Conservation (phyloP, 2,797 vertebrate genomes). For the Mormyrus hasselquistii region DNA sequence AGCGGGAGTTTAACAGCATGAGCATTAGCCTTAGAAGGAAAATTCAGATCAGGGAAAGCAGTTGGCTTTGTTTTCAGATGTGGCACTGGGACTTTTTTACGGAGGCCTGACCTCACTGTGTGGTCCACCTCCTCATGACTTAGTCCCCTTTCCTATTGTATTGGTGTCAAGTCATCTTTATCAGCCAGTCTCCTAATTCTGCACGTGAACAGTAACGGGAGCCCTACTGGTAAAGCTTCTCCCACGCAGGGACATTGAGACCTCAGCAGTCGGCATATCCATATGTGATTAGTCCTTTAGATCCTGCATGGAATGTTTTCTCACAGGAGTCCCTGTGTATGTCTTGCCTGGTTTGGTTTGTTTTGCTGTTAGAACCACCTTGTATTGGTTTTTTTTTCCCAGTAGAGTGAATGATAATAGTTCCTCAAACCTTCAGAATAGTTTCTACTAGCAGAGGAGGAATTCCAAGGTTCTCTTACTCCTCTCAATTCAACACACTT, state of each 20-base stretch:
- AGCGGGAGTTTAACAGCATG: neutral
- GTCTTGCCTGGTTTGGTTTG: neutral
- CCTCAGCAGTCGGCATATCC: neutral
- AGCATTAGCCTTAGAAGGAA: neutral
- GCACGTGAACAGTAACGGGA: neutral
- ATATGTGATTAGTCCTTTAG: neutral
- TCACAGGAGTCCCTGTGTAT: neutral
- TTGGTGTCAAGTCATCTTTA: neutral
- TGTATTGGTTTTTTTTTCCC: neutral
- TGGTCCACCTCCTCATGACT: conserved; percentile 5
- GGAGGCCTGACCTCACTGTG: conserved; percentile 1
- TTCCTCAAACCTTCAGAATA: neutral
- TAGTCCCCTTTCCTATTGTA: neutral
- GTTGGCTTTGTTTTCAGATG: neutral
- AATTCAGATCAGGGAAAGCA: neutral
- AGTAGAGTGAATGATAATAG: neutral
- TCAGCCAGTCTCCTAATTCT: neutral
- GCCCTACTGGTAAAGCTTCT: neutral
- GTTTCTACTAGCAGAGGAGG: neutral
- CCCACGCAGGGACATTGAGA: neutral
- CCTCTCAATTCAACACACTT: neutral
- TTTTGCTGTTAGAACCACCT: neutral
- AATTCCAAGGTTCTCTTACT: neutral
- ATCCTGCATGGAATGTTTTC: neutral
- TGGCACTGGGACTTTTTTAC: neutral